A percentile compares a stretch with the other conserved stretches of the same genome.
Conservation (phyloP, 2,888 invertebrate genomes). For the Brachylomia viminalis region DNA sequence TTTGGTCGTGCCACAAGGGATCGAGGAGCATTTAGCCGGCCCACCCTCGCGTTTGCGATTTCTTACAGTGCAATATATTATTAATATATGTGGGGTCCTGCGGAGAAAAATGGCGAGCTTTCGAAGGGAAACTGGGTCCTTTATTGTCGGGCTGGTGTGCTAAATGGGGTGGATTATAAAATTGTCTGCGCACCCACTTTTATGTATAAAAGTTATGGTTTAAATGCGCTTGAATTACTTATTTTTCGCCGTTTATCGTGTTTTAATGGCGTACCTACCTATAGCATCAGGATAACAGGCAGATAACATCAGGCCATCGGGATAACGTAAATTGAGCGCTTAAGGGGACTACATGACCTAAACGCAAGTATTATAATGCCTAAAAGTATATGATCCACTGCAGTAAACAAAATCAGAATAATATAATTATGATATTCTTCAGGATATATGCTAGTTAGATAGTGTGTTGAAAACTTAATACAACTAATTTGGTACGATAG, state of each 20-base stretch:
- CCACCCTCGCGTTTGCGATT: slow-evolving; percentile 86
- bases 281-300: neutral
- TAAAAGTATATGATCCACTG: too few species aligned
- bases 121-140: slow-evolving; percentile 79
- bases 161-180: slow-evolving; percentile 65
- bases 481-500: too few species aligned
- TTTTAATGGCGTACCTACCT: slow-evolving; percentile 5
- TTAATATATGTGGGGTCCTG: slow-evolving; percentile 84
- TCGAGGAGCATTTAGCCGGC: slow-evolving; percentile 82
- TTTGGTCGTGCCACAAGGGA: slow-evolving; percentile 81
- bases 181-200: slow-evolving; percentile 43
- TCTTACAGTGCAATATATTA: slow-evolving; percentile 89
- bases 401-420: too few species aligned
- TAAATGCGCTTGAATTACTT: slow-evolving; percentile 24
- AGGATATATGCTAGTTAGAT: too few species aligned
- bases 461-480: too few species aligned
- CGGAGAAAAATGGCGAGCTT: slow-evolving; percentile 82
- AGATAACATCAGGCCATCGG: neutral
- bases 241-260: slow-evolving; percentile 12
- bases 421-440: too few species aligned
- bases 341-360: too few species aligned
- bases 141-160: slow-evolving; percentile 72
- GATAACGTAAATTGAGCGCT: neutral
- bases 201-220: slow-evolving; percentile 34
- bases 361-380: too few species aligned